phyloP scores from a whole-genome alignment of 1,140 invertebrate species.

The Drosophila leontia region DNA sequence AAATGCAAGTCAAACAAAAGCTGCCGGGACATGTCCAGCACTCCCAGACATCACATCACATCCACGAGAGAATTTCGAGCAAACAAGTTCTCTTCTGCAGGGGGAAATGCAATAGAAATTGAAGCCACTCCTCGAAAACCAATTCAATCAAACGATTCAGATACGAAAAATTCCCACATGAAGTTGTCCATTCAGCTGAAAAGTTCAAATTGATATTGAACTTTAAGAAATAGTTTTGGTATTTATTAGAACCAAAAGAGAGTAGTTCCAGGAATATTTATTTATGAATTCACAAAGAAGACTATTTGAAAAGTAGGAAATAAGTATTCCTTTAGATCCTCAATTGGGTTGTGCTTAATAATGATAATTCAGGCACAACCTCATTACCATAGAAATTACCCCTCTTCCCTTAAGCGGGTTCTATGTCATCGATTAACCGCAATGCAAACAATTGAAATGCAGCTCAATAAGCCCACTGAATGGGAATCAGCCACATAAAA shows the following conservation, averaged over 20 bases:
- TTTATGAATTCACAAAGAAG: background rate
- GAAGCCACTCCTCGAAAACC: background rate
- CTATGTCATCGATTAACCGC: background rate
- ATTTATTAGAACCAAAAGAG: background rate
- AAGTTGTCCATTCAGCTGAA: constrained; percentile 10
- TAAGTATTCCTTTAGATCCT: background rate
- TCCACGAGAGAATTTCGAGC: background rate
- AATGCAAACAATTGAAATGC: constrained; percentile 16
- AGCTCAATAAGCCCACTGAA: constrained; percentile 6
- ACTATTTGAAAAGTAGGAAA: background rate
- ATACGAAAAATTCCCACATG: constrained; percentile 1
- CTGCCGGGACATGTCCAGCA: constrained; percentile 29
- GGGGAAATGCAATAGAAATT: constrained; percentile 45
- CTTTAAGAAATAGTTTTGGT: constrained; percentile 1
- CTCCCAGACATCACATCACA: background rate
- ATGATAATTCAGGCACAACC: background rate
- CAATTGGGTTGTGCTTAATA: background rate
- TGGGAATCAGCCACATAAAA: background rate
- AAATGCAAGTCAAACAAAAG: constrained; percentile 60
- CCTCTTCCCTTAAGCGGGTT: background rate
- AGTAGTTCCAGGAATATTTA: constrained; percentile 7
- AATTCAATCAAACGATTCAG: constrained; percentile 16
- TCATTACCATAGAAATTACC: background rate
- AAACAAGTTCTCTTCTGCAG: constrained; percentile 8
- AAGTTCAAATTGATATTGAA: constrained; percentile 11